These are phyloP conservation scores for Nemoura dubitans DNA, from an alignment of 2,888 invertebrate genomes.

Conservation along the genomic window DNA sequence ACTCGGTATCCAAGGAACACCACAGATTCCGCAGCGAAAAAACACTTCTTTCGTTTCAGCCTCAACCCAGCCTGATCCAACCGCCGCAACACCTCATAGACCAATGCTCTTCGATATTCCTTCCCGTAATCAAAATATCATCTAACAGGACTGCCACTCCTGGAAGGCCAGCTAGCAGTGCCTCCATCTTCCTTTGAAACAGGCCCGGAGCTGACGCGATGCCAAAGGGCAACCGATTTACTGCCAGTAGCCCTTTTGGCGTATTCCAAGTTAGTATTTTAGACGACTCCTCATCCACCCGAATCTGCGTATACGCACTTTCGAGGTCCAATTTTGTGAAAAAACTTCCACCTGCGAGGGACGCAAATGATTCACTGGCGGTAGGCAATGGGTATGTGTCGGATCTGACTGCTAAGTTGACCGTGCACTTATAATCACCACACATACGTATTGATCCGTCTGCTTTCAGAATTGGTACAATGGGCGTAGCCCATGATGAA, in stretches of 20 bases:
- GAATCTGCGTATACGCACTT: slow-evolving; percentile 29
- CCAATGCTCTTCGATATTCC: slow-evolving; percentile 20
- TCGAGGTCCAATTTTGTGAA: slow-evolving; percentile 37
- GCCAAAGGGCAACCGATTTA: slow-evolving; percentile 54
- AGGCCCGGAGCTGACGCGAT: slow-evolving; percentile 50
- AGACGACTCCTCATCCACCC: neutral
- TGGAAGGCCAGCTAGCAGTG: slow-evolving; percentile 35
- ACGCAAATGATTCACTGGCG: neutral
- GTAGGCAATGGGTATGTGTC: neutral
- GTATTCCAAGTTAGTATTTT: slow-evolving; percentile 22
- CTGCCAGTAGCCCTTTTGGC: slow-evolving; percentile 31
- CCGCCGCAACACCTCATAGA: slow-evolving; percentile 31
- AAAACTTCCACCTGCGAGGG: neutral
- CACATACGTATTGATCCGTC: no score
- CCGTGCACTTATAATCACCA: neutral
- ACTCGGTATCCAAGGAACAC: slow-evolving; percentile 49
- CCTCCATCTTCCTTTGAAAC: slow-evolving; percentile 50
- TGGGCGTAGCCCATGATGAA: no score
- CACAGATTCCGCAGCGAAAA: slow-evolving; percentile 43
- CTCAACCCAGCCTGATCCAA: slow-evolving; percentile 35
- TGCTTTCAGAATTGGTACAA: no score
- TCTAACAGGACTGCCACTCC: neutral
- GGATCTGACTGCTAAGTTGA: neutral
- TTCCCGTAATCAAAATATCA: slow-evolving; percentile 9
- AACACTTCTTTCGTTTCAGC: slow-evolving; percentile 50